These are phyloP conservation scores for Caenorhabditis becei DNA, from an alignment of 2,888 invertebrate genomes.

Conservation along the genomic window DNA sequence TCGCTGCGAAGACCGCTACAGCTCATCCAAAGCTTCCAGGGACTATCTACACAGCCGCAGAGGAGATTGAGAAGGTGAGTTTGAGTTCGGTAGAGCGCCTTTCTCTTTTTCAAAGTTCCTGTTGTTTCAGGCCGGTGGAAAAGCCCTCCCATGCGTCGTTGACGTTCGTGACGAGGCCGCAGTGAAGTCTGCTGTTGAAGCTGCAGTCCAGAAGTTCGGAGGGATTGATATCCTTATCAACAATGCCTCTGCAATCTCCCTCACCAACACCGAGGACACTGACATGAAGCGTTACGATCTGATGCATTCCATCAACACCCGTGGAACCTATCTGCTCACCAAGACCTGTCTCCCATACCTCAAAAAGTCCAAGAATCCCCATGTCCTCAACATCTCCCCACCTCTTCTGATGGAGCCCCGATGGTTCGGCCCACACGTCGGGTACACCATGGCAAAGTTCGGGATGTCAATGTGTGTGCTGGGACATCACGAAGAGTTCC, in stretches of 20 bases:
- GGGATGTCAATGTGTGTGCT: slow-evolving; percentile 93
- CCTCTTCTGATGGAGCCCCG: slow-evolving; percentile 91
- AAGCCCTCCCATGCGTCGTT: slow-evolving; percentile 86
- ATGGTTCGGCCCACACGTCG: slow-evolving; percentile 87
- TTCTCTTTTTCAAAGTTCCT: too few relatives aligned
- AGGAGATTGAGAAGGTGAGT: slow-evolving; percentile 86
- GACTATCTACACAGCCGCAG: slow-evolving; percentile 92
- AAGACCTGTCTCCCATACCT: slow-evolving; percentile 92
- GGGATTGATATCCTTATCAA: slow-evolving; percentile 93
- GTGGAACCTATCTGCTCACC: slow-evolving; percentile 94
- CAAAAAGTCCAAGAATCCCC: slow-evolving; percentile 87
- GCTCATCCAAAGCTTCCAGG: slow-evolving; percentile 93
- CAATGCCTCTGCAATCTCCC: slow-evolving; percentile 93
- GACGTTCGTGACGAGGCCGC: slow-evolving; percentile 92
- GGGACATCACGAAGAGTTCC: slow-evolving; percentile 95
- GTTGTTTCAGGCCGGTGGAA: slow-evolving; percentile 59
- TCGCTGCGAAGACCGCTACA: slow-evolving; percentile 93
- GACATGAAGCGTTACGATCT: slow-evolving; percentile 94
- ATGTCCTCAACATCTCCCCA: slow-evolving; percentile 96
- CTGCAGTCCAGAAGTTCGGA: slow-evolving; percentile 52
- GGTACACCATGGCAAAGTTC: slow-evolving; percentile 98
- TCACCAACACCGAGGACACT: slow-evolving; percentile 85
- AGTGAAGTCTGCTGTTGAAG: slow-evolving; percentile 82
- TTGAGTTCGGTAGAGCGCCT: too few relatives aligned
- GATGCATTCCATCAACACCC: slow-evolving; percentile 94